Evolutionary conservation across 2,797 vertebrate genomes (phyloP), one percentile per base, ranked within the genome.

Genomic region (Anguilla marmorata): DNA sequence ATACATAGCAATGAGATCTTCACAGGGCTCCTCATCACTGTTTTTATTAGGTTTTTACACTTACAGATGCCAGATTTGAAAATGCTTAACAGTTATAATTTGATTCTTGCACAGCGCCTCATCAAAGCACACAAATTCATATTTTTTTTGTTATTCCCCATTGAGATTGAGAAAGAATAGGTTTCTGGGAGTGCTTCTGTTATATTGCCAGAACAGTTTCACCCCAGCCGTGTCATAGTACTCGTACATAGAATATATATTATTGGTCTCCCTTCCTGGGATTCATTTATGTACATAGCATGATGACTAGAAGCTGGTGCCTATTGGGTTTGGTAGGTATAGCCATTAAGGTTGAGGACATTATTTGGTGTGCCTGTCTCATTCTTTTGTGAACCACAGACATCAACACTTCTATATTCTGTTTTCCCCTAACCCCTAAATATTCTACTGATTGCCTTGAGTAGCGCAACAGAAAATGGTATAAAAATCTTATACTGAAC

Each of bases 1-100:
- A 92, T 92, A 85, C 74, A 66, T 88, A 91, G 90, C 89, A 92
- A 89, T 91, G 91, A 90, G 90, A 90, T 90, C 88, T 91, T 90
- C 69, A 74, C 69, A 50, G 88, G 87, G 90, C 88, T 83, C 85
- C 91, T 85, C 88, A 90, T 92, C 88, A 92, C 91, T 90, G 90
- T 91, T 91, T 90, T 87, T 90, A 91, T 90, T 90, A 90, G 90
- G 87, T 88, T 87, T 87, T 87, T 88, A 90, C 88, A 90, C 88
- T 74, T 90, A 86, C 89, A 86, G 74, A 90, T 87, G 76, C 69
- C 83, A 86, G 86, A 54, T 91, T 90, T 91, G 90, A 87, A 90
- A 90, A 90, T 89, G 80, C 88, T 89, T 90, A 91, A 89, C 87
- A 90, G 88, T 89, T 88, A 90, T 66, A 86, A 80, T 54, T 87